Base-by-base conservation (phyloP, 1,140 invertebrate genomes). In the Phthorimaea operculella region DNA sequence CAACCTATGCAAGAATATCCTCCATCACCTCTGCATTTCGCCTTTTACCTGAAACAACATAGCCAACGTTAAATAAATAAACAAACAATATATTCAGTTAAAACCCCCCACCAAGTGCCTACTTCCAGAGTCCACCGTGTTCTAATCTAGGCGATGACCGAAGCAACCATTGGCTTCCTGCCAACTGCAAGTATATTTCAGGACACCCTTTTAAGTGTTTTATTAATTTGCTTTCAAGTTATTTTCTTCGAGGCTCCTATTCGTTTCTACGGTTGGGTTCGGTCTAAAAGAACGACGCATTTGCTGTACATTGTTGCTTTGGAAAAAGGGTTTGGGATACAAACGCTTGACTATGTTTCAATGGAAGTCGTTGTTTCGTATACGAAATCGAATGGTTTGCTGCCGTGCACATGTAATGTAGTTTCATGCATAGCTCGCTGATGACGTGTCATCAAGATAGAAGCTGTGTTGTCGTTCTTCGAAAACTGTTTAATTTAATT, bases 221-320 rank as follows among this genome's bases (percentile, higher is more conserved):
- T 84, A 82, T 84, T 84, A 76, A 76, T 76, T 77, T 76, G 70
- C 68, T 67, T 73, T 73, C 69, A 74, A 70, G 70, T 78, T 76
- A 75, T 73, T 74, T 76, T 21, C 51, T 52, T 15, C 36, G 34
- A 34, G 1, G n/a, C 44, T 47, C 7, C 44, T 47, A 47, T 15
- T 4, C 7, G 36, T 39, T 39, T 12, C 44, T 47, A 47, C 15
- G n/a, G 44, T 47, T 15, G 4, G 15, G n/a, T 39, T 39, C 8
- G 11, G 16, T 47, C 16, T 17, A 17, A 11, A 47, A n/a, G 11
- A 17, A 16, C 44, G 44, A 4, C 11, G n/a, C 15, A 17, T 15
- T 9, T n/a, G 1, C 14, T 9, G 16, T 16, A 4, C 44, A 47
- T 47, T 16, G 15, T 15, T 47, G 44, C 21, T 28, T 16, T 14